These are phyloP conservation scores for Drosophila suboccidentalis DNA, from an alignment of 2,888 invertebrate species.

Conservation along the genomic window DNA sequence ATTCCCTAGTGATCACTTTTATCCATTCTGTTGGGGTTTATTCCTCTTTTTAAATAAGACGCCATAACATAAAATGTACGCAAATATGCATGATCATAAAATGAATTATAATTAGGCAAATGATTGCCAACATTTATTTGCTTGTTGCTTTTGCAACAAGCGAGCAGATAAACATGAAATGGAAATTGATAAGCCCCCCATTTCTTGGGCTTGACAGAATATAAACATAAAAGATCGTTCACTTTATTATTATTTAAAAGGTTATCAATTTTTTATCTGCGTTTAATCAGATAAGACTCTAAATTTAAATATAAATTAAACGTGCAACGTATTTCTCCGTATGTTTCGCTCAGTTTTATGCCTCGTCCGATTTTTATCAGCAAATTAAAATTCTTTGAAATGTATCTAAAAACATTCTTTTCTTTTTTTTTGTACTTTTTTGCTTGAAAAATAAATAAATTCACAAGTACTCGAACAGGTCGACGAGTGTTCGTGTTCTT, in stretches of 20 bases:
- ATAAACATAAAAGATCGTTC: slow-evolving; percentile 66
- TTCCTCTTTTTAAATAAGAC: slow-evolving; percentile 19
- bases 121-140: slow-evolving; percentile 69
- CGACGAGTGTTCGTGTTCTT: slow-evolving; percentile 2
- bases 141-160: slow-evolving; percentile 18
- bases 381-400: slow-evolving; percentile 28
- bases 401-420: slow-evolving; percentile 31
- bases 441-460: slow-evolving; percentile 5
- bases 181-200: slow-evolving; percentile 48
- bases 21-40: background rate
- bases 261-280: slow-evolving; percentile 73
- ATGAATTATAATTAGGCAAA: slow-evolving; percentile 65
- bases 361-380: slow-evolving; percentile 24
- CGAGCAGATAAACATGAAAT: slow-evolving; percentile 53
- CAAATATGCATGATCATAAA: slow-evolving; percentile 63
- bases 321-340: slow-evolving; percentile 22
- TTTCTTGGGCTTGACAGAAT: slow-evolving; percentile 39
- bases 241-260: slow-evolving; percentile 67
- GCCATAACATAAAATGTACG: slow-evolving; percentile 43
- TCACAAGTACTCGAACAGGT: slow-evolving; percentile 5
- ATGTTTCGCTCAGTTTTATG: slow-evolving; percentile 9
- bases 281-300: slow-evolving; percentile 50
- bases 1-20: background rate
- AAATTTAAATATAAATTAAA: slow-evolving; percentile 28
- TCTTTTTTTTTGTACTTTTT: background rate